A percentile compares a stretch with the other conserved stretches of the same genome.
Conservation (phyloP, 2,888 invertebrate genomes). For the Acleris emargana region DNA sequence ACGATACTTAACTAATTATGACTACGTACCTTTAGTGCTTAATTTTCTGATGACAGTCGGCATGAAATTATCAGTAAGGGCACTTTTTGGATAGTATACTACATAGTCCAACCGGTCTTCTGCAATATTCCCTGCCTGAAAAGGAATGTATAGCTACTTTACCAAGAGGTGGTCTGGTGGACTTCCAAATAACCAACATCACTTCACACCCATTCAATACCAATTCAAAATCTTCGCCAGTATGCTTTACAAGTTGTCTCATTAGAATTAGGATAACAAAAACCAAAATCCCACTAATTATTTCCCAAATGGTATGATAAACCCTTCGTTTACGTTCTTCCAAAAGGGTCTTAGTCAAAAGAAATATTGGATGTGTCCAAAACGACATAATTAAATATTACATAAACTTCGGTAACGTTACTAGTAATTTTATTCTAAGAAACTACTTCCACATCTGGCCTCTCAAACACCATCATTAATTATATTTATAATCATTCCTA, state of each 20-base stretch:
- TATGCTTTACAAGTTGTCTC: conserved; percentile 7
- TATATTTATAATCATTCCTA: too few relatives aligned
- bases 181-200: not conserved
- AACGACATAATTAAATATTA: not conserved
- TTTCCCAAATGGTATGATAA: conserved; percentile 29
- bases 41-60: not conserved
- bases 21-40: not conserved
- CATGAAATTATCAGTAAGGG: not conserved
- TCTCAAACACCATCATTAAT: too few relatives aligned
- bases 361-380: not conserved
- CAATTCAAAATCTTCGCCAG: not conserved
- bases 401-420: not conserved
- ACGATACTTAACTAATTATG: too few relatives aligned
- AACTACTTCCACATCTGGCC: too few relatives aligned
- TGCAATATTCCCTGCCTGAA: too few relatives aligned
- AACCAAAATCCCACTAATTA: conserved; percentile 32
- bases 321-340: conserved; percentile 25
- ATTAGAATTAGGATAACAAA: conserved; percentile 21
- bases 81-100: not conserved
- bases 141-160: not conserved
- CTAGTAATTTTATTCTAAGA: too few relatives aligned
- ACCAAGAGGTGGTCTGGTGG: not conserved
- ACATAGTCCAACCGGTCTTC: not conserved
- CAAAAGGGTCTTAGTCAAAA: conserved; percentile 31
- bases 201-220: not conserved